phyloP scores from a whole-genome alignment of 64 coral and sea anemone species.

The Pocillopora verrucosa region DNA sequence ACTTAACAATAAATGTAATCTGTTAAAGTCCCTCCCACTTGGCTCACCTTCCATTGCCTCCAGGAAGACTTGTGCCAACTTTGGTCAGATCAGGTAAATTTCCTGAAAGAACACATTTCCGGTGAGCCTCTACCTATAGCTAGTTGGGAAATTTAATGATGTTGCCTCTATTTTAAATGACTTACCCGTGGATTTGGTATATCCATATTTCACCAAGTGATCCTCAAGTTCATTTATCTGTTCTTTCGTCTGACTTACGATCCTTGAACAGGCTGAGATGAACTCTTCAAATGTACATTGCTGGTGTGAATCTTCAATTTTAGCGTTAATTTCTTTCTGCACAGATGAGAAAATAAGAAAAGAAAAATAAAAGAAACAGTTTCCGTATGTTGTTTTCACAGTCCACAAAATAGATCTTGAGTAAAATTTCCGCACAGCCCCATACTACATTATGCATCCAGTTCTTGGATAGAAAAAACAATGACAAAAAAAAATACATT shows the following conservation, averaged over 20 bases:
- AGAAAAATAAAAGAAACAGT: not conserved
- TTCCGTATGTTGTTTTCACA: not conserved
- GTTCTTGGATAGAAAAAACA: no score
- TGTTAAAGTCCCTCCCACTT: not conserved
- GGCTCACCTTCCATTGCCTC: not conserved
- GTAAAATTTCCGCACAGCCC: no score
- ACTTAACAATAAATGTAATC: not conserved
- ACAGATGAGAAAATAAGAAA: not conserved
- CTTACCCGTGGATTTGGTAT: conserved; percentile 50
- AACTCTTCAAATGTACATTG: conserved; percentile 49
- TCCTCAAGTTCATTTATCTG: conserved; percentile 67
- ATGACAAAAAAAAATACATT: not conserved
- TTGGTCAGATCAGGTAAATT: conserved; percentile 7
- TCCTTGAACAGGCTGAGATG: conserved; percentile 49
- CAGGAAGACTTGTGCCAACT: not conserved
- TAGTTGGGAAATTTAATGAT: not conserved
- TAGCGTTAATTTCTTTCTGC: conserved; percentile 33
- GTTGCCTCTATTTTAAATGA: not conserved
- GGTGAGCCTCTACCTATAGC: not conserved
- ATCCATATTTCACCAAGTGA: conserved; percentile 80
- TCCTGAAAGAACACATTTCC: conserved; percentile 5
- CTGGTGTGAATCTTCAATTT: conserved; percentile 43
- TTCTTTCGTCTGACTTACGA: conserved; percentile 51
- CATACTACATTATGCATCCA: no score
- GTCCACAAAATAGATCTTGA: no score